phyloP scores from a whole-genome alignment of 2,113 vertebrate genomes.

The Eira barbara region DNA sequence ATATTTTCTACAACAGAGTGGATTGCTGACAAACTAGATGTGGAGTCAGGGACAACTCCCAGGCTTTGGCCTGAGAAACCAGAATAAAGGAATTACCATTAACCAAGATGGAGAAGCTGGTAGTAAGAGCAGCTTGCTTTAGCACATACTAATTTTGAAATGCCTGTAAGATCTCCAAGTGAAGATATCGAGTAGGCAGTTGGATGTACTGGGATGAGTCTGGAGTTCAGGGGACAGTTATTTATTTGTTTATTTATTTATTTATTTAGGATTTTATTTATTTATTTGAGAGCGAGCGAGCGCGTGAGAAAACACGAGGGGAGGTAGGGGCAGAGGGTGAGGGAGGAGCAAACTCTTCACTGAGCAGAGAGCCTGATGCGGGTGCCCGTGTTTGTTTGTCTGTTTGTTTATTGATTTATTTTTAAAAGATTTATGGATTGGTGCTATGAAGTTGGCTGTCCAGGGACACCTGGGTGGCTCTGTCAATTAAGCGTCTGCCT shows the following conservation, averaged over 20 bases:
- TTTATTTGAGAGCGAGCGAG: background rate
- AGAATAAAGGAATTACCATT: background rate
- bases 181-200: background rate
- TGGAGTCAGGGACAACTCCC: background rate
- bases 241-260: background rate
- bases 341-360: background rate
- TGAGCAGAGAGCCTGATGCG: background rate
- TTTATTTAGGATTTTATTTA: background rate
- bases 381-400: too few species aligned
- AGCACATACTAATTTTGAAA: background rate
- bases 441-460: background rate
- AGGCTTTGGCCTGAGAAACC: background rate
- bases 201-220: background rate
- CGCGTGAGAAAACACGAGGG: background rate
- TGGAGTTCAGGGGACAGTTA: background rate
- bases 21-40: background rate
- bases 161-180: background rate
- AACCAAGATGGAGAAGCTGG: background rate
- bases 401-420: too few species aligned
- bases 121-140: background rate
- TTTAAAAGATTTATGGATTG: too few species aligned
- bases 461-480: background rate
- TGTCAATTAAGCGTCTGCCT: background rate
- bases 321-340: background rate
- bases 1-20: background rate